phyloP scores from a whole-genome alignment of 2,113 vertebrate genomes.

The Ictalurus furcatus region DNA sequence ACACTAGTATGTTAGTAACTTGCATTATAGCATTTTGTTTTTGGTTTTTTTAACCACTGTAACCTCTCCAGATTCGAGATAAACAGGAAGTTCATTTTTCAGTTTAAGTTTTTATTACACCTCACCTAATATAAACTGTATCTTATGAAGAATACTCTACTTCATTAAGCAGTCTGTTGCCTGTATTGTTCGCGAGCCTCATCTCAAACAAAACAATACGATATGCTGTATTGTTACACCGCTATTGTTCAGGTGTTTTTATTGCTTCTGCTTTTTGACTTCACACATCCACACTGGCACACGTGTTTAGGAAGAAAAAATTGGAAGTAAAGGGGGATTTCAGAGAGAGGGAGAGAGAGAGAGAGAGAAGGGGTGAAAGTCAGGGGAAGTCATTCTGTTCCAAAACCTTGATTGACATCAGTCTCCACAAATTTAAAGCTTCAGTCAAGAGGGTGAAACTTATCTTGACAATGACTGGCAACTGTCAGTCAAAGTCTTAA shows the following conservation, averaged over 20 bases:
- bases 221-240: background rate
- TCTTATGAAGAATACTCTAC: background rate
- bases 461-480: slow-evolving; percentile 58
- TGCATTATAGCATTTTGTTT: background rate
- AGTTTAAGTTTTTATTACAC: slow-evolving; percentile 8
- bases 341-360: slow-evolving; percentile 33
- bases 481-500: slow-evolving; percentile 47
- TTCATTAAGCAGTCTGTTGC: background rate
- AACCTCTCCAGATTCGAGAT: background rate
- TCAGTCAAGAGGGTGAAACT: slow-evolving; percentile 48
- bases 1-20: background rate
- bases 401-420: background rate
- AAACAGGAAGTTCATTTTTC: background rate
- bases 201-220: background rate
- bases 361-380: slow-evolving; percentile 29
- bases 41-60: no score
- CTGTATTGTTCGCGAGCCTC: background rate
- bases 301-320: background rate
- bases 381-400: background rate
- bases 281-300: background rate
- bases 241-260: background rate
- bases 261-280: background rate
- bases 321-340: background rate
- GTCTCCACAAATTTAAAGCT: slow-evolving; percentile 17
- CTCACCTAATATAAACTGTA: background rate